phyloP scores from a whole-genome alignment of 1,140 invertebrate genomes.

The Pissodes strobi region DNA sequence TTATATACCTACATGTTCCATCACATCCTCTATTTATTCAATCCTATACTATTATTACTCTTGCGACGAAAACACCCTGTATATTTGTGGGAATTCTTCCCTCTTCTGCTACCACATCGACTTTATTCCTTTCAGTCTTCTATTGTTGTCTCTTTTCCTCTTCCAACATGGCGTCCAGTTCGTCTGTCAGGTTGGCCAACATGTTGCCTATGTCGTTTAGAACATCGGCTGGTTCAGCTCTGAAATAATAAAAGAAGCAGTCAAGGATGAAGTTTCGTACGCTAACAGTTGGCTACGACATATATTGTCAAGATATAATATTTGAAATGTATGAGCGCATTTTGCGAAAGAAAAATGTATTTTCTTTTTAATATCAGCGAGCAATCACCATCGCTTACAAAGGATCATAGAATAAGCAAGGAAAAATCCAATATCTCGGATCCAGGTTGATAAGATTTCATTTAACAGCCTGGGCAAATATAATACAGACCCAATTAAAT shows the following conservation, averaged over 20 bases:
- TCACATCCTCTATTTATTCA: not conserved
- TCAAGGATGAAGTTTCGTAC: no score
- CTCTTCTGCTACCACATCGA: not conserved
- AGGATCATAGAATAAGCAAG: no score
- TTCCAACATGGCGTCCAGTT: constrained; percentile 92
- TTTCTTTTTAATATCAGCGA: no score
- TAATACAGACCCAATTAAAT: no score
- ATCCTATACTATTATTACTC: not conserved
- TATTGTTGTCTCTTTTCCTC: constrained; percentile 76
- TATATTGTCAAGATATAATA: no score
- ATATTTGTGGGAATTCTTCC: not conserved
- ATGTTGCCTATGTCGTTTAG: constrained; percentile 96
- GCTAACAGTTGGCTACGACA: no score
- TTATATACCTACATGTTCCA: not conserved
- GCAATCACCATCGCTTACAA: no score
- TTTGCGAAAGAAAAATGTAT: no score
- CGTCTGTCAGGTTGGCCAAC: constrained; percentile 91
- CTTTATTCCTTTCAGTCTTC: constrained; percentile 18
- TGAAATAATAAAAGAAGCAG: constrained; percentile 10
- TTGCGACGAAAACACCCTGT: not conserved
- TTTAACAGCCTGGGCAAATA: no score
- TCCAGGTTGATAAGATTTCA: no score
- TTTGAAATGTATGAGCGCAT: no score
- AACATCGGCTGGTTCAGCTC: constrained; percentile 81
- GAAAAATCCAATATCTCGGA: no score